A percentile compares a stretch with the other conserved stretches of the same genome.
Evolutionary conservation across 2,113 vertebrate genomes (phyloP).

Genomic region (Gnathonemus longibarbis): DNA sequence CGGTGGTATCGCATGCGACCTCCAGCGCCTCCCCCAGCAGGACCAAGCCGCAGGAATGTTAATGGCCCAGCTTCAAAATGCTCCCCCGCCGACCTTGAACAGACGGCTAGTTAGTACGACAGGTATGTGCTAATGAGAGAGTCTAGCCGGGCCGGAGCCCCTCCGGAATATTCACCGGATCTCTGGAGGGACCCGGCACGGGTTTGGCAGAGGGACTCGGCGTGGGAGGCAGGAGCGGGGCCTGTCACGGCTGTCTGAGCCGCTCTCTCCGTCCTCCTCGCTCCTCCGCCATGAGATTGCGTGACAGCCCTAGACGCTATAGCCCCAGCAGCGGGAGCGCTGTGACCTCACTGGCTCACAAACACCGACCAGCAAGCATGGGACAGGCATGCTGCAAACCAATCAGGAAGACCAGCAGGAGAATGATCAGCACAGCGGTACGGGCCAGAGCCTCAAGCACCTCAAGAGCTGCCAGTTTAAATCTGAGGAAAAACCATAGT

Average conservation of each 20-base stretch:
- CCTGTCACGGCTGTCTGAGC: neutral
- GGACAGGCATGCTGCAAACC: neutral
- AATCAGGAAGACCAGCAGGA: neutral
- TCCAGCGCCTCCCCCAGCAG: neutral
- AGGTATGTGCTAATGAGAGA: slow-evolving; percentile 36
- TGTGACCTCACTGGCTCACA: neutral
- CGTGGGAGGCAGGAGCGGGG: neutral
- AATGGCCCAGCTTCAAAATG: slow-evolving; percentile 31
- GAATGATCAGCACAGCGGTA: neutral
- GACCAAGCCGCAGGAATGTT: slow-evolving; percentile 30
- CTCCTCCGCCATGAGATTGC: neutral
- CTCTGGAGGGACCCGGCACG: neutral
- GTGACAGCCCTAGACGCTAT: neutral
- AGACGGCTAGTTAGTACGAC: slow-evolving; percentile 34
- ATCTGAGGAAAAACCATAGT: neutral
- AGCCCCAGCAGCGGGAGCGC: neutral
- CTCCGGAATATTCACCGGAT: slow-evolving; percentile 12
- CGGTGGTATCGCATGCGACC: neutral
- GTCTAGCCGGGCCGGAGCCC: slow-evolving; percentile 25
- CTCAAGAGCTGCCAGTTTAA: neutral
- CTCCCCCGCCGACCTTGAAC: slow-evolving; percentile 21
- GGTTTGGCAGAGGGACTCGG: neutral
- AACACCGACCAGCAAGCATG: neutral
- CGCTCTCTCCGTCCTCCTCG: neutral
- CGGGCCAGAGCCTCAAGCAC: neutral